phyloP scores from a whole-genome alignment of 2,888 invertebrate species.

The Caenorhabditis plicata region DNA sequence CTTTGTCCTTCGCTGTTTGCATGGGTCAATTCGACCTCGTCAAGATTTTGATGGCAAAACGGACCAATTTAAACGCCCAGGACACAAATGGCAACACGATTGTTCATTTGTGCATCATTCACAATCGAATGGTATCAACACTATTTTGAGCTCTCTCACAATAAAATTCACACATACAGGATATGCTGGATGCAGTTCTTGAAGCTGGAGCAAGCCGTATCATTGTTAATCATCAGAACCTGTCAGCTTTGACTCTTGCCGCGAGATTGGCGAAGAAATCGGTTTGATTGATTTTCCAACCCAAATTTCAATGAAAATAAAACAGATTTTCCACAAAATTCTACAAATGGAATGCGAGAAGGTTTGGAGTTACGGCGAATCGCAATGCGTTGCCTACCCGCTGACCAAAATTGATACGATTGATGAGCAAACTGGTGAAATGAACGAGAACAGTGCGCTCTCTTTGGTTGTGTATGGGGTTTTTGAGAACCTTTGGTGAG shows the following conservation, averaged over 20 bases:
- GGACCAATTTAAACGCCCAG: constrained; percentile 85
- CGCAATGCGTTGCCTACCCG: constrained; percentile 72
- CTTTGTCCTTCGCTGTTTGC: constrained; percentile 91
- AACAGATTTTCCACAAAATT: constrained; percentile 88
- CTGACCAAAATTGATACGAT: constrained; percentile 92
- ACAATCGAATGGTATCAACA: constrained; percentile 77
- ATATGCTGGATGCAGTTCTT: constrained; percentile 89
- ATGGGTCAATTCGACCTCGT: constrained; percentile 91
- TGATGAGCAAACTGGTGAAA: constrained; percentile 83
- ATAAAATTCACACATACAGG: constrained; percentile 72
- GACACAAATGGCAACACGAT: constrained; percentile 97
- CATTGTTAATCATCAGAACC: constrained; percentile 80
- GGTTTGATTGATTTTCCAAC: constrained; percentile 53
- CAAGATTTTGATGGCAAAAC: constrained; percentile 80
- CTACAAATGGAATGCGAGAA: constrained; percentile 92
- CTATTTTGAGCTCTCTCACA: too few species aligned
- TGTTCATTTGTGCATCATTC: constrained; percentile 91
- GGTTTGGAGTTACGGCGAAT: constrained; percentile 90
- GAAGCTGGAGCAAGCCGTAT: constrained; percentile 87
- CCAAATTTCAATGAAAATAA: neutral
- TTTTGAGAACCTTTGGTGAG: neutral
- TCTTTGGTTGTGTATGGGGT: constrained; percentile 95
- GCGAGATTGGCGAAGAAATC: constrained; percentile 89
- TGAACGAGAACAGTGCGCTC: constrained; percentile 91
- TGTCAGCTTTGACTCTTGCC: constrained; percentile 89